phyloP scores from a whole-genome alignment of 2,797 vertebrate species.

The Parauchenoglanis ngamensis region DNA sequence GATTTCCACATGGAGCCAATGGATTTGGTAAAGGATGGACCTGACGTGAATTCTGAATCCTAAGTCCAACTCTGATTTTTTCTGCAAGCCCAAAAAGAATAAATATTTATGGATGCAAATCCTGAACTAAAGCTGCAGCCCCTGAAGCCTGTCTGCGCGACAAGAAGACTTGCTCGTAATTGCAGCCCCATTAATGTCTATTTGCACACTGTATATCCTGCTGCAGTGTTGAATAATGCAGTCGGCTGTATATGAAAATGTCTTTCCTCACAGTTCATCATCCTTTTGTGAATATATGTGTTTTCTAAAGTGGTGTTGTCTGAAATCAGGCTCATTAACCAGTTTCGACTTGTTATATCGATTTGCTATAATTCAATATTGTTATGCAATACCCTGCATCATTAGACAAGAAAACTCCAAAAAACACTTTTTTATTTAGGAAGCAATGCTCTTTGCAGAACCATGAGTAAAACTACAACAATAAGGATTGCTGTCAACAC shows the following conservation, averaged over 20 bases:
- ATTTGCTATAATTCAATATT: background rate
- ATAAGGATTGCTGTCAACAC: background rate
- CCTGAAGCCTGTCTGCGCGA: constrained; percentile 13
- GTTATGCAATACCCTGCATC: background rate
- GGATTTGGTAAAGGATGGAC: background rate
- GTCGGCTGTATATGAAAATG: background rate
- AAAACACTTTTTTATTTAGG: background rate
- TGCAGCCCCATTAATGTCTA: constrained; percentile 22
- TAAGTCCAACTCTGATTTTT: background rate
- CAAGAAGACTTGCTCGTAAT: constrained; percentile 16
- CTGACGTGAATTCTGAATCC: constrained; percentile 16
- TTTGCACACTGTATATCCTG: constrained; percentile 18
- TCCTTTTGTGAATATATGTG: background rate
- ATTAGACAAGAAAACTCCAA: background rate
- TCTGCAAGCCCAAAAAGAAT: background rate
- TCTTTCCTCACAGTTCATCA: background rate
- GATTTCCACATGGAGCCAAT: background rate
- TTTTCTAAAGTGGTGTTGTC: background rate
- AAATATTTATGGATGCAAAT: constrained; percentile 32
- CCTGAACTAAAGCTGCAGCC: background rate
- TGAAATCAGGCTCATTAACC: background rate
- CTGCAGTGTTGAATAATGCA: constrained; percentile 14
- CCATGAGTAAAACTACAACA: background rate
- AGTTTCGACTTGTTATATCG: background rate
- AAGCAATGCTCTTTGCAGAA: background rate